phyloP scores from a whole-genome alignment of 2,888 invertebrate genomes.

The Capitulum mitella region DNA sequence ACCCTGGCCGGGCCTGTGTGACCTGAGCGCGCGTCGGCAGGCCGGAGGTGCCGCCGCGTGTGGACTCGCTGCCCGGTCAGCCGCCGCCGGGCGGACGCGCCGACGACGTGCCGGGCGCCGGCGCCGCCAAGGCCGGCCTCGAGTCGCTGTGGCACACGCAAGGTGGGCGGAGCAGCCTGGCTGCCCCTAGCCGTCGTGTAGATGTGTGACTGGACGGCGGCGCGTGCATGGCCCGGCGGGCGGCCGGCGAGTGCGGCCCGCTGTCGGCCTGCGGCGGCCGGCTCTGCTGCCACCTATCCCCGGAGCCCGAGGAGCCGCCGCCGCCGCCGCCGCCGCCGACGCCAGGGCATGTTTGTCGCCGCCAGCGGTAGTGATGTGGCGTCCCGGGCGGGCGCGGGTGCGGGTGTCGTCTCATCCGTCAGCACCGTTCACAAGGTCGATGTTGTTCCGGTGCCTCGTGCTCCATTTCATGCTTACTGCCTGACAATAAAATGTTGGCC shows the following conservation, averaged over 20 bases:
- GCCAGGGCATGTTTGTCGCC: neutral
- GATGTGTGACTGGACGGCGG: neutral
- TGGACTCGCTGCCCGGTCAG: slow-evolving; percentile 3
- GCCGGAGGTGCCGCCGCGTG: slow-evolving; percentile 17
- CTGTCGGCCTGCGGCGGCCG: neutral
- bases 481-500: neutral
- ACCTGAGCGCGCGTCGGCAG: neutral
- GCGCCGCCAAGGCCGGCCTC: neutral
- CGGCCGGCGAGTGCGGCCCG: neutral
- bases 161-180: neutral
- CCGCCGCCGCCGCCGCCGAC: too few relatives aligned
- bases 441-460: neutral
- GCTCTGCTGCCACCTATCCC: neutral
- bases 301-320: too few relatives aligned
- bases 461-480: neutral
- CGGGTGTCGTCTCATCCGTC: neutral
- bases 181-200: neutral
- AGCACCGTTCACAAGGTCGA: neutral
- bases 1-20: neutral
- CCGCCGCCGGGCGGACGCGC: neutral
- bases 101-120: neutral
- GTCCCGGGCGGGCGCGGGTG: neutral
- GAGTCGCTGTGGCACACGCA: neutral
- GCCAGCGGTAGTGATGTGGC: neutral
- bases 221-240: too few relatives aligned